Base-by-base conservation (phyloP, 2,797 vertebrate species). In the Limnodromus scolopaceus region DNA sequence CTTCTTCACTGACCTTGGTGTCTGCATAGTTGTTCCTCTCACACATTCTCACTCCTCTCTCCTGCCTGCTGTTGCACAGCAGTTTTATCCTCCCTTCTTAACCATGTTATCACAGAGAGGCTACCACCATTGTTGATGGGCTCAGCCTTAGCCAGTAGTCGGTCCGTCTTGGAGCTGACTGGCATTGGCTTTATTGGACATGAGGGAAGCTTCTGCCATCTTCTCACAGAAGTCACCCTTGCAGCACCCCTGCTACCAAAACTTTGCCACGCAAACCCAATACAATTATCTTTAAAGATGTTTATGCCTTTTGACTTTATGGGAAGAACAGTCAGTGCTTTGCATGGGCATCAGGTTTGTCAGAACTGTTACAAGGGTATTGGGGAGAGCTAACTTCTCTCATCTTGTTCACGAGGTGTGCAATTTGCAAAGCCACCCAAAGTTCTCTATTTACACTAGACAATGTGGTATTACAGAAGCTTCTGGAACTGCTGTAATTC, bases 151-250 rank as follows among this genome's bases (percentile, higher is more conserved):
- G 25, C 51, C 38, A 25, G 32, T 1, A 0, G 46, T 2, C 1
- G 8, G 46, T 71, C 55, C 1, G 0, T 39, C 57, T 41, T 11
- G 25, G 25, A 63, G 16, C 24, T 0, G 1, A 28, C 46, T 24
- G 55, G 27, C n/a, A 6, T 9, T 46, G n/a, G 17, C 61, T 48
- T 10, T 24, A 0, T 43, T 0, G 2, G 51, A 34, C 9, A 12
- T 15, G 20, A 27, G 15, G 27, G 13, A 38, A 66, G 39, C 61
- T 65, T 54, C 39, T 65, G 19, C 32, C 20, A 45, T 23, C 39
- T 54, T 54, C 76, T 54, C 49, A 60, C 25, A 60, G 25, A 60
- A 60, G 11, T 13, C 38, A 36, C 12, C 6, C 23, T 28, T 68
- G 22, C 2, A 38, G 41, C 27, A 17, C 8, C 41, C 9, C 34